Evolutionary conservation across 2,113 vertebrate species (phyloP), one percentile per base, ranked within the genome.

Genomic region (Garra rufa): DNA sequence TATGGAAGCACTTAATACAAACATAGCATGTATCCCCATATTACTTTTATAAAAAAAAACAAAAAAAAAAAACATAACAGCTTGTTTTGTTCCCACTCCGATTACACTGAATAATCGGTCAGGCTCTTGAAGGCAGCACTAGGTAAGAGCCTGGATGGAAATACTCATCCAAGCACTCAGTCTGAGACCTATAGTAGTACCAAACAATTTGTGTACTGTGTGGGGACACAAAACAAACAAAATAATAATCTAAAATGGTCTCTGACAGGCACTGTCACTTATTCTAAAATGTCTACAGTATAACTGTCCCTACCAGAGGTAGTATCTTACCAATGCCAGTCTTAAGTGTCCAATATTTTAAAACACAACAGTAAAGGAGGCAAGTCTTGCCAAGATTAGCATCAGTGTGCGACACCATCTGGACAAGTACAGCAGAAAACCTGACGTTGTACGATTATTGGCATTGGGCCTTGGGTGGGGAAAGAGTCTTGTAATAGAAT

Each of bases 371-470:
- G 86, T 87, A 87, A 70, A 88, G 83, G 85, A 91, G 92, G 92
- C 92, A 93, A 92, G 91, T 89, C 88, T 88, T 88, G 83, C 87
- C 89, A 69, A 88, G 87, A 85, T 83, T 70, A 87, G 92, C 86
- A 88, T 92, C 91, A 85, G 86, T 76, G 88, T 83, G 79, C 76
- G 67, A 89, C 88, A 84, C 90, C 82, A 84, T 89, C 88, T 91
- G 87, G 89, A 85, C 76, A 74, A 84, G 80, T 74, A 85, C 87
- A 88, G 87, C 89, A 85, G 87, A 87, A 89, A 89, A 86, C 88
- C 86, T 88, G 88, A 88, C 78, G 85, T 87, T 88, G 93, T 93
- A 93, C 90, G 92, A 91, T 93, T 93, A 91, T 77, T 88, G 91
- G 92, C 90, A 90, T 83, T 78, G 46, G 83, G 85, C 83, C 76